Evolutionary conservation across 1,140 invertebrate genomes (phyloP).

Genomic region (Hylyphantes graminicola): DNA sequence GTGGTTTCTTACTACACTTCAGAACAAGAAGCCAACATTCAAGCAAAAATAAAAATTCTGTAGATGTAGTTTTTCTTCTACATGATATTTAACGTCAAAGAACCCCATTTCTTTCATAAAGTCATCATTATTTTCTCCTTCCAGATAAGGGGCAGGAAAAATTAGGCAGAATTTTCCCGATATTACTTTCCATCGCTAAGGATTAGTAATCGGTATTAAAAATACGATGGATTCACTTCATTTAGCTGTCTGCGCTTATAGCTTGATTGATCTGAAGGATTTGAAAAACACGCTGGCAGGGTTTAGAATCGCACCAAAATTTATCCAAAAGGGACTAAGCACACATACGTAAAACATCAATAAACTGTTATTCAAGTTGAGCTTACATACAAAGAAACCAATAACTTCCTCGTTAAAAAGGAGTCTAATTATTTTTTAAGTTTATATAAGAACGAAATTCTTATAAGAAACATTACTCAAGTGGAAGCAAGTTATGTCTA

Average conservation of each 20-base stretch:
- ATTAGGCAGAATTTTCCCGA: constrained; percentile 8
- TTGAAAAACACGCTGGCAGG: neutral
- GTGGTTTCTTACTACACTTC: neutral
- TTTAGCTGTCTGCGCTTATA: constrained; percentile 5
- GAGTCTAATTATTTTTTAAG: no score
- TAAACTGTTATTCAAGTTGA: no score
- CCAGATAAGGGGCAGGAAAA: neutral
- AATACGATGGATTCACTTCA: constrained; percentile 15
- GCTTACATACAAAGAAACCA: no score
- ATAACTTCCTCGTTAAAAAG: no score
- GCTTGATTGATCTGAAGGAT: constrained; percentile 37
- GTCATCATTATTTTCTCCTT: neutral
- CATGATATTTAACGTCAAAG: neutral
- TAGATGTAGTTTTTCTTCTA: neutral
- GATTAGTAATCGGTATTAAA: constrained; percentile 51
- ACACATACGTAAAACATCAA: no score
- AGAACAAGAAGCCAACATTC: neutral
- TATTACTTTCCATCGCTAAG: neutral
- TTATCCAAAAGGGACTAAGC: no score
- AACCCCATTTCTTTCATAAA: neutral
- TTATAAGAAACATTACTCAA: no score
- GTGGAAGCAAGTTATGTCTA: no score
- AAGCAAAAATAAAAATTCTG: neutral
- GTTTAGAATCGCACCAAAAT: no score
- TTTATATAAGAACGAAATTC: no score